phyloP scores from a whole-genome alignment of 2,888 invertebrate species.

The Latrodectus hesperus region DNA sequence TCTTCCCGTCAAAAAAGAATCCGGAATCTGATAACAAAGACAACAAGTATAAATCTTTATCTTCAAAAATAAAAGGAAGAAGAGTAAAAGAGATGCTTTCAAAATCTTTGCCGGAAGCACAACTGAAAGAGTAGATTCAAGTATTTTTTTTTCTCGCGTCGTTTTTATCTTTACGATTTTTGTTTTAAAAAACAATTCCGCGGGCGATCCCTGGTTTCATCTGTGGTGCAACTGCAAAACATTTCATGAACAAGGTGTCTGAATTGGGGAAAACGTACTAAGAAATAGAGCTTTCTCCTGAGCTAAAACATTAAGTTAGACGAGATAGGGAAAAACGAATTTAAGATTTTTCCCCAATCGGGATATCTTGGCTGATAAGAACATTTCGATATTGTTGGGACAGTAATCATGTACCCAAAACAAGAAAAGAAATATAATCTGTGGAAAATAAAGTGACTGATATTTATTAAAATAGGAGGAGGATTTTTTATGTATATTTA shows the following conservation, averaged over 20 bases:
- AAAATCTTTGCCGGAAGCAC: conserved; percentile 43
- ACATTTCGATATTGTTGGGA: too few species aligned
- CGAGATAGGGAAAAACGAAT: too few species aligned
- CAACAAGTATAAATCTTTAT: neutral
- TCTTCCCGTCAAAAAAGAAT: neutral
- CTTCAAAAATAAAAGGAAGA: neutral
- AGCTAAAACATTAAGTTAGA: conserved; percentile 27
- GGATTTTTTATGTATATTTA: too few species aligned
- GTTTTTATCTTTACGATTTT: conserved; percentile 6
- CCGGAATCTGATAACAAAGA: conserved; percentile 2
- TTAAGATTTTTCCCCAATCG: too few species aligned
- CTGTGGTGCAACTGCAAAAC: conserved; percentile 32
- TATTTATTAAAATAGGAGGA: too few species aligned
- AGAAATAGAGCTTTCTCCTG: conserved; percentile 28
- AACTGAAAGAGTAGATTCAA: conserved; percentile 27
- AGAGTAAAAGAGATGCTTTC: conserved; percentile 19
- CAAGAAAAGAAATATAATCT: too few species aligned
- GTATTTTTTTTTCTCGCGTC: conserved; percentile 14
- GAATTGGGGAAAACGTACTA: conserved; percentile 33
- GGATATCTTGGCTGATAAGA: too few species aligned
- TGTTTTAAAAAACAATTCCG: conserved; percentile 41
- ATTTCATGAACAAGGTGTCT: conserved; percentile 42
- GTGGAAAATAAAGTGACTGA: too few species aligned
- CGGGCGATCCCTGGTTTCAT: conserved; percentile 42
- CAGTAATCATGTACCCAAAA: too few species aligned